These are phyloP conservation scores for Clarias platycephalus DNA, from an alignment of 2,797 vertebrate species.

Conservation along the genomic window DNA sequence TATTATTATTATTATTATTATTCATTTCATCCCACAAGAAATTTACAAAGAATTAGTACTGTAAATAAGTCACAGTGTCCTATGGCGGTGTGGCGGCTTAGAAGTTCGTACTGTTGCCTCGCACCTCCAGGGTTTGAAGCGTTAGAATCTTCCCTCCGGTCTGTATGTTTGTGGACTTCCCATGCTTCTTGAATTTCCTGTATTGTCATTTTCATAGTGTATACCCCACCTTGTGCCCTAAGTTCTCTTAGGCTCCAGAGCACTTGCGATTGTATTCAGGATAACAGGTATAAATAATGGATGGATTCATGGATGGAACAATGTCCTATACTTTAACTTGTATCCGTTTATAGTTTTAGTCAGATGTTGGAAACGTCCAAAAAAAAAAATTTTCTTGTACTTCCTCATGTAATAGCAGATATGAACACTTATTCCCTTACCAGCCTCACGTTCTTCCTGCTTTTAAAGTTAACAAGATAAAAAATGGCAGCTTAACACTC, in stretches of 20 bases:
- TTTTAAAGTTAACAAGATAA: background rate
- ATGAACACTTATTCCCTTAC: background rate
- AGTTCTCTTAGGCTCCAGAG: too few relatives aligned
- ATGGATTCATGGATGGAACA: background rate
- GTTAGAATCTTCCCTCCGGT: too few relatives aligned
- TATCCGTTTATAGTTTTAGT: background rate
- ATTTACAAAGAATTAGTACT: background rate
- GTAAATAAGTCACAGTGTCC: too few relatives aligned
- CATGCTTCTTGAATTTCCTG: too few relatives aligned
- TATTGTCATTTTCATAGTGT: too few relatives aligned
- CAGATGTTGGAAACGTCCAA: background rate
- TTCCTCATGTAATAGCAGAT: background rate
- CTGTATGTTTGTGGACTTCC: too few relatives aligned
- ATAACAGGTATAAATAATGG: too few relatives aligned
- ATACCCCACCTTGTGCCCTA: too few relatives aligned
- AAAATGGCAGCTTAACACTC: background rate
- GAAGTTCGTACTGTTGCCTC: too few relatives aligned
- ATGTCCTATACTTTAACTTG: background rate
- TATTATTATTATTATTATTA: background rate
- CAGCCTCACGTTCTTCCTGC: background rate
- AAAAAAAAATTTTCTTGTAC: background rate
- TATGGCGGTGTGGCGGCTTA: too few relatives aligned
- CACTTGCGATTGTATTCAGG: too few relatives aligned
- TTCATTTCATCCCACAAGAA: background rate
- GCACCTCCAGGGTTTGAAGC: too few relatives aligned